Conservation (phyloP, 1,140 invertebrate genomes). For the Sycophila sp. region DNA sequence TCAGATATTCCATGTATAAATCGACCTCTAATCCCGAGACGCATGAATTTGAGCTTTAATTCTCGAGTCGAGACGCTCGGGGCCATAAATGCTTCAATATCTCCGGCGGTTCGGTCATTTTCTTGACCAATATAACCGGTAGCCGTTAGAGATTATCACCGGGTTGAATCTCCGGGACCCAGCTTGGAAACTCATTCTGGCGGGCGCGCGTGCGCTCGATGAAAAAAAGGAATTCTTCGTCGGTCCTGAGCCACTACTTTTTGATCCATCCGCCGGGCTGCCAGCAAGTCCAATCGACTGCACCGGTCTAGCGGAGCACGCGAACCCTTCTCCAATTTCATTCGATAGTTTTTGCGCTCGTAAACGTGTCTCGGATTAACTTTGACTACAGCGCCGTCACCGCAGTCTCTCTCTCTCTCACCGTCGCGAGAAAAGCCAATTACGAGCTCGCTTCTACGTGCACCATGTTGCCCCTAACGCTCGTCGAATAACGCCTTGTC, state of each 20-base stretch:
- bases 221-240: neutral
- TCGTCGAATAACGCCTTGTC: too few species aligned
- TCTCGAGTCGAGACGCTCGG: neutral
- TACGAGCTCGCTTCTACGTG: conserved; percentile 41
- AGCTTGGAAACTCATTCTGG: conserved; percentile 54
- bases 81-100: neutral
- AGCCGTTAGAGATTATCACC: conserved; percentile 59
- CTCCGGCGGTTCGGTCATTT: neutral
- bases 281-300: conserved; percentile 9
- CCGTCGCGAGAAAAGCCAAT: too few species aligned
- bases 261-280: conserved; percentile 53
- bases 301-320: neutral
- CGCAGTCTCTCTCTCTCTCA: too few species aligned
- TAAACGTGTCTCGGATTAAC: conserved; percentile 58
- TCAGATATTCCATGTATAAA: neutral
- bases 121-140: conserved; percentile 53
- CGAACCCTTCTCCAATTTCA: conserved; percentile 57
- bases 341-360: conserved; percentile 60
- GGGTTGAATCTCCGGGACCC: conserved; percentile 51
- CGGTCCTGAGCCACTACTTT: too few species aligned
- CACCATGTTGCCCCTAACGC: too few species aligned
- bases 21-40: conserved; percentile 13
- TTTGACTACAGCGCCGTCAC: too few species aligned
- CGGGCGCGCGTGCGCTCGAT: conserved; percentile 10
- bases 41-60: neutral